Conservation (phyloP, 2,888 invertebrate genomes). For the Stenchaetothrips biformis region DNA sequence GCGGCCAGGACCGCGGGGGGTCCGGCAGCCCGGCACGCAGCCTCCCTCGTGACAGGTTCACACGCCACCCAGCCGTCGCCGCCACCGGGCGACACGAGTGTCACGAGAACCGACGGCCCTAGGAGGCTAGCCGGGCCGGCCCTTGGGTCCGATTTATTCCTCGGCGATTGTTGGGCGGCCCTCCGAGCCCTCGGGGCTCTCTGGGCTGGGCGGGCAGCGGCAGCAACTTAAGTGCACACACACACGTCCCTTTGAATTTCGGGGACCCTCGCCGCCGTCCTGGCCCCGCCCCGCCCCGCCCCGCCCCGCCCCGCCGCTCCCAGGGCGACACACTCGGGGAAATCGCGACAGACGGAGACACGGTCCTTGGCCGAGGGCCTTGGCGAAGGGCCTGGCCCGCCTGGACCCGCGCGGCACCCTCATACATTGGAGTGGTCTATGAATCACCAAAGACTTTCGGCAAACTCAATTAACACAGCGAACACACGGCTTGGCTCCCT, state of each 20-base stretch:
- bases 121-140: too few species aligned
- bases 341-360: background rate
- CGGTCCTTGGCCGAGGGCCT: background rate
- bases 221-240: too few species aligned
- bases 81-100: too few species aligned
- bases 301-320: background rate
- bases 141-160: too few species aligned
- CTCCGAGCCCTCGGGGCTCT: too few species aligned
- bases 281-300: background rate
- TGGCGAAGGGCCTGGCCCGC: background rate
- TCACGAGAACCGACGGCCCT: too few species aligned
- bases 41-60: background rate
- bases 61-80: too few species aligned
- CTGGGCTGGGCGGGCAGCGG: too few species aligned
- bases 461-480: background rate
- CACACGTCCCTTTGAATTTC: too few species aligned
- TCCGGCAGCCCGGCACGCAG: background rate
- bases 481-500: background rate
- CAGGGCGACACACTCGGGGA: background rate
- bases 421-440: constrained; percentile 23
- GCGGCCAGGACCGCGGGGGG: background rate
- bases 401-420: background rate
- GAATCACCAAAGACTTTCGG: constrained; percentile 15
- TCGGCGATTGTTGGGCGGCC: too few species aligned
- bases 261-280: too few species aligned